phyloP scores from a whole-genome alignment of 2,113 vertebrate species.

The Coptodon rendalli region DNA sequence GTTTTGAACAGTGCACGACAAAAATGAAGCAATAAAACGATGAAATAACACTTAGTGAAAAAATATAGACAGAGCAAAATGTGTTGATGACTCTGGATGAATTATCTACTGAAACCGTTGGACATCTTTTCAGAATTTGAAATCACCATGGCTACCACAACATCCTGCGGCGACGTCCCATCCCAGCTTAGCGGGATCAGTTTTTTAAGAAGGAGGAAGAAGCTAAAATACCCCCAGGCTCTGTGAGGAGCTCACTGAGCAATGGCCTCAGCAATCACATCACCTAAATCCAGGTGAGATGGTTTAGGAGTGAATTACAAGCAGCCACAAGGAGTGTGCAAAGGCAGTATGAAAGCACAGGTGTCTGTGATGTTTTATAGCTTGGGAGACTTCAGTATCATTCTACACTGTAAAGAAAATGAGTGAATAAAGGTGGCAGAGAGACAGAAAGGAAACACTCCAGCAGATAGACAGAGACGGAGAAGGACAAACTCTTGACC shows the following conservation, averaged over 20 bases:
- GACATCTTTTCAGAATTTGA: background rate
- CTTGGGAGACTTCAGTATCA: background rate
- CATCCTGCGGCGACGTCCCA: fast-evolving
- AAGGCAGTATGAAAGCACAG: background rate
- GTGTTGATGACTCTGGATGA: background rate
- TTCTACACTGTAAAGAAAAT: background rate
- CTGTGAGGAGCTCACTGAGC: background rate
- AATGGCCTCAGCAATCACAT: background rate
- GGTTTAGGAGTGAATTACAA: background rate
- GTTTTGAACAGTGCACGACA: background rate
- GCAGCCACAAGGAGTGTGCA: fast-evolving
- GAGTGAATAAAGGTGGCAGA: background rate
- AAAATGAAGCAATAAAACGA: background rate
- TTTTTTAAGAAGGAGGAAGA: background rate
- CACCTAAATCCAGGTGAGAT: background rate
- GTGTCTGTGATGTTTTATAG: background rate
- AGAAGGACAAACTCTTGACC: background rate
- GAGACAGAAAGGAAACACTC: background rate
- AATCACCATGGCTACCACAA: background rate
- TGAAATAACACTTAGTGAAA: background rate
- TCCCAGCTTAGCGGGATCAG: fast-evolving
- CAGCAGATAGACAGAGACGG: background rate
- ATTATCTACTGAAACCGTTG: background rate
- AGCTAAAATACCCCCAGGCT: background rate
- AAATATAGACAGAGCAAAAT: background rate